Evolutionary conservation across 2,797 vertebrate genomes (phyloP).

Genomic region (Artibeus lituratus): DNA sequence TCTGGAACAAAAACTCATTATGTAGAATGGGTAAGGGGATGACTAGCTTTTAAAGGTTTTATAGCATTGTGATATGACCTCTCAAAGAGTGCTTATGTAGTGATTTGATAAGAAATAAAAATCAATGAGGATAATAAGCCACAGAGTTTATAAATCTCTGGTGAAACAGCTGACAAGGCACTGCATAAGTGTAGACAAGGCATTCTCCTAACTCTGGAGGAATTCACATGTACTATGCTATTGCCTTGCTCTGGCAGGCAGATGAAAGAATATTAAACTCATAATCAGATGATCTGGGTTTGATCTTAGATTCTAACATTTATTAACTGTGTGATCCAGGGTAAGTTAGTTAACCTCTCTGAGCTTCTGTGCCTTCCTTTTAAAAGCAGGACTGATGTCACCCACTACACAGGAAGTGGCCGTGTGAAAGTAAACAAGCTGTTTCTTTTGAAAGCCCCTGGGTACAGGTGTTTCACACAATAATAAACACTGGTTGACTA

Average conservation of each 20-base stretch:
- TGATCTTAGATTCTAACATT: background rate
- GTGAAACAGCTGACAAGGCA: background rate
- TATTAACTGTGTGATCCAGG: background rate
- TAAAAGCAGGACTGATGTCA: background rate
- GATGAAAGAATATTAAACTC: background rate
- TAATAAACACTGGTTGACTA: background rate
- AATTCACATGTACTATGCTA: background rate
- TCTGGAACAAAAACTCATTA: background rate
- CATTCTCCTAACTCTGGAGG: background rate
- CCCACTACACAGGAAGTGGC: background rate
- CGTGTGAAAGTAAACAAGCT: background rate
- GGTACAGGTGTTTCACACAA: background rate
- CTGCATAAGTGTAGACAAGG: background rate
- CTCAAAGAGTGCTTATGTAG: background rate
- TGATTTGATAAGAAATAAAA: slow-evolving; percentile 33
- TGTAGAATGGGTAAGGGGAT: background rate
- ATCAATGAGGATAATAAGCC: background rate
- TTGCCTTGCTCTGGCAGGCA: background rate
- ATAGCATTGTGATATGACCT: background rate
- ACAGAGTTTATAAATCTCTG: background rate
- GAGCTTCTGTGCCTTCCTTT: background rate
- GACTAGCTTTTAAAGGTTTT: background rate
- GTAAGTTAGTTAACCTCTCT: background rate
- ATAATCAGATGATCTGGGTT: background rate
- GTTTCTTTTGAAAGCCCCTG: background rate